Evolutionary conservation across 23 tunicate species (phyloP).

Genomic region (Styela clava): DNA sequence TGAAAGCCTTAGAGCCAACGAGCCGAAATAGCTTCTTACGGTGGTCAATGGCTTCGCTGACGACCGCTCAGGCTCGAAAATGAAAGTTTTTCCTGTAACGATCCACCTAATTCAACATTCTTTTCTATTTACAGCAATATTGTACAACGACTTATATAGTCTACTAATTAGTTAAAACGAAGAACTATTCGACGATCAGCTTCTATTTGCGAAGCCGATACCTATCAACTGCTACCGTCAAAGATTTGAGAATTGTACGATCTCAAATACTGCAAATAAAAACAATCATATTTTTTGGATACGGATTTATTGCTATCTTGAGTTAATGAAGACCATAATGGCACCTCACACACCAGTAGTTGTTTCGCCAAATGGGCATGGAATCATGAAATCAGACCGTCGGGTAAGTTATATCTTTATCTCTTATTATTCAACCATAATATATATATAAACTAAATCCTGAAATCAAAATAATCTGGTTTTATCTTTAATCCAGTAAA

Average conservation of each 20-base stretch:
- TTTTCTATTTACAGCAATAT: not conserved
- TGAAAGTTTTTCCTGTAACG: not conserved
- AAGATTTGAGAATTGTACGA: not conserved
- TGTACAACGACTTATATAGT: slow-evolving; percentile 1
- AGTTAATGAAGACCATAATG: slow-evolving; percentile 72
- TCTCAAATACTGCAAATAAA: not conserved
- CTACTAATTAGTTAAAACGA: not conserved
- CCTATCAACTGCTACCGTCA: not conserved
- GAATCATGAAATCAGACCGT: slow-evolving; percentile 80
- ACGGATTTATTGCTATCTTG: too few species aligned
- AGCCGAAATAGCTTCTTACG: too few species aligned
- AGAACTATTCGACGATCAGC: not conserved
- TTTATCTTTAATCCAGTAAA: too few species aligned
- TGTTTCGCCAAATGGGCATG: slow-evolving; percentile 44
- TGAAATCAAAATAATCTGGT: too few species aligned
- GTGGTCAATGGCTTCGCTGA: too few species aligned
- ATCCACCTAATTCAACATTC: not conserved
- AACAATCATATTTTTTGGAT: not conserved
- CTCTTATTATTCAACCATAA: too few species aligned
- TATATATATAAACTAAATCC: too few species aligned
- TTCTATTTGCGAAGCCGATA: not conserved
- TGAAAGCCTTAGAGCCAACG: too few species aligned
- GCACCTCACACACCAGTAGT: slow-evolving; percentile 59
- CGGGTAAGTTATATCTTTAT: slow-evolving; percentile 56
- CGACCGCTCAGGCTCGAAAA: too few species aligned